phyloP scores from a whole-genome alignment of 2,888 invertebrate genomes.

The Lucinisca nassula region DNA sequence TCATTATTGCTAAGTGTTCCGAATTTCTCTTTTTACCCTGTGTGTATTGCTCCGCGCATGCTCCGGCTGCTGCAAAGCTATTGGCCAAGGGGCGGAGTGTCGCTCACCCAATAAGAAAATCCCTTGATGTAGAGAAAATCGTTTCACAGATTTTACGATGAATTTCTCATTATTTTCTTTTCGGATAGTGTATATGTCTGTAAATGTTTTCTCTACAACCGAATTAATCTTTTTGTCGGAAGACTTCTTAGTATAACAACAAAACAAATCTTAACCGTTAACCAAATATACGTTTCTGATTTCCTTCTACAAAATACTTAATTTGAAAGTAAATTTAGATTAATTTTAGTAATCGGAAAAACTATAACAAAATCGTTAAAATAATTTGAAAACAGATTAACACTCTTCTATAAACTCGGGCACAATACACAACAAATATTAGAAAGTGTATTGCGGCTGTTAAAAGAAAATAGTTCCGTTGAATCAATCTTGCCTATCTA shows the following conservation, averaged over 20 bases:
- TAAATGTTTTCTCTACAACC: neutral
- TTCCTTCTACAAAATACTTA: slow-evolving; percentile 1
- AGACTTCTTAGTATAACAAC: neutral
- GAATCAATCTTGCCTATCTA: neutral
- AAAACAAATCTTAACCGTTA: slow-evolving; percentile 11
- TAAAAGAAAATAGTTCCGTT: slow-evolving; percentile 37
- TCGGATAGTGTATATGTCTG: slow-evolving; percentile 1
- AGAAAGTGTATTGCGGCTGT: slow-evolving; percentile 45
- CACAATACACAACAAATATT: slow-evolving; percentile 59
- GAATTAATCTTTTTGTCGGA: neutral
- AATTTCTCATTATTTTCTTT: neutral
- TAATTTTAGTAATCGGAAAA: slow-evolving; percentile 34
- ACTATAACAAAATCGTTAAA: slow-evolving; percentile 51
- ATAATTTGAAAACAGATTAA: slow-evolving; percentile 67
- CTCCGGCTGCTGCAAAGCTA: neutral
- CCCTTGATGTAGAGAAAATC: neutral
- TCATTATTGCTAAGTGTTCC: slow-evolving; percentile 4
- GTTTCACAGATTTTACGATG: neutral
- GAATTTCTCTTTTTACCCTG: slow-evolving; percentile 2
- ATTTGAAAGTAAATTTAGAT: slow-evolving; percentile 12
- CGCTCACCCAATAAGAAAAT: slow-evolving; percentile 32
- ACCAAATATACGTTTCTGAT: neutral
- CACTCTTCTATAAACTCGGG: slow-evolving; percentile 22
- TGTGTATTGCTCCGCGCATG: slow-evolving; percentile 34
- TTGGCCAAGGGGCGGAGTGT: slow-evolving; percentile 43